A percentile compares a stretch with the other conserved stretches of the same genome.
Conservation (phyloP, 2,888 invertebrate species). For the Petrolisthes manimaculis region DNA sequence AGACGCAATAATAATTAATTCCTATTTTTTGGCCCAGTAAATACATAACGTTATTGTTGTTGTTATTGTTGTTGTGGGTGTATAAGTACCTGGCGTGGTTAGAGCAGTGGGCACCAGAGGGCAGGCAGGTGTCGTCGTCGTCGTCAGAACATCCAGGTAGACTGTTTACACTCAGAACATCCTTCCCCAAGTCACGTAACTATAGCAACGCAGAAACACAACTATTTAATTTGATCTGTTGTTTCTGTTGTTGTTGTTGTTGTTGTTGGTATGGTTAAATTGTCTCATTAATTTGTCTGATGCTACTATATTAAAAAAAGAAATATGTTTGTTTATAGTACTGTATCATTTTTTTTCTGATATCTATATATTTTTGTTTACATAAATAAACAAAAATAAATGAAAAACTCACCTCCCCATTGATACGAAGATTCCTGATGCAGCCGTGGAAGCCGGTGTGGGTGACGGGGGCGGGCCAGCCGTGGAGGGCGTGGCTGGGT, state of each 20-base stretch:
- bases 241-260: no score
- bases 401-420: slow-evolving; percentile 35
- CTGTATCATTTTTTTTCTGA: no score
- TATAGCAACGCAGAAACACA: background rate
- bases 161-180: slow-evolving; percentile 44
- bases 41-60: background rate
- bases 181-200: slow-evolving; percentile 59
- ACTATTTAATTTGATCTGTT: no score
- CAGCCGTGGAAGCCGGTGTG: slow-evolving; percentile 95
- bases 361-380: no score
- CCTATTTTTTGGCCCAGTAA: no score
- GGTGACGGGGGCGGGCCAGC: slow-evolving; percentile 91
- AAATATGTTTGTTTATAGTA: no score
- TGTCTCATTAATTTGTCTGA: no score
- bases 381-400: no score
- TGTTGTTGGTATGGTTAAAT: no score
- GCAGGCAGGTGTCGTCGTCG: slow-evolving; percentile 14
- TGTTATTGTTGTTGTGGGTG: background rate
- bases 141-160: slow-evolving; percentile 41
- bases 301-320: no score
- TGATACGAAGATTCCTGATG: slow-evolving; percentile 83
- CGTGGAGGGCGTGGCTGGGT: slow-evolving; percentile 87
- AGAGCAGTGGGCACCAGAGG: slow-evolving; percentile 4
- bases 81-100: slow-evolving; percentile 21
- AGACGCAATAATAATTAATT: no score